These are phyloP conservation scores for Eristalis tenax DNA, from an alignment of 2,888 invertebrate species.

Conservation along the genomic window DNA sequence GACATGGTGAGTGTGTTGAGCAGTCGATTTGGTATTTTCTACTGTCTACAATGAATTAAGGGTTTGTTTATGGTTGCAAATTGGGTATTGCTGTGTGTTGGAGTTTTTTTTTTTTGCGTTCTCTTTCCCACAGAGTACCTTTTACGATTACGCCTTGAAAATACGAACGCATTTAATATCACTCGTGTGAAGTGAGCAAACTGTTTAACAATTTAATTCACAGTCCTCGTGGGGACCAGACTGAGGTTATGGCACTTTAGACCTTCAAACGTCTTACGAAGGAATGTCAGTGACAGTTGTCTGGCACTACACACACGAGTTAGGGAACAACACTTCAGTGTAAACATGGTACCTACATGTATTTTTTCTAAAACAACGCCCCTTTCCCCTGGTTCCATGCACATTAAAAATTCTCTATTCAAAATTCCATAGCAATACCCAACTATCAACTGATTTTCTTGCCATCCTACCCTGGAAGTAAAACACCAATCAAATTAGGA, in stretches of 20 bases:
- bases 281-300: too few species aligned
- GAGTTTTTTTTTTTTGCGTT: background rate
- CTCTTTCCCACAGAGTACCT: too few species aligned
- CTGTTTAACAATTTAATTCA: too few species aligned
- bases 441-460: conserved; percentile 2
- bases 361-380: too few species aligned
- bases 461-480: background rate
- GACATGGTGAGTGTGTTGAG: conserved; percentile 23
- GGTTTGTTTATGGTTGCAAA: background rate
- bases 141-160: too few species aligned
- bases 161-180: background rate
- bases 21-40: conserved; percentile 43
- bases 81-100: background rate
- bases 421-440: background rate
- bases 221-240: too few species aligned
- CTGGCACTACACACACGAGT: too few species aligned
- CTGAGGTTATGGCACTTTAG: too few species aligned
- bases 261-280: too few species aligned
- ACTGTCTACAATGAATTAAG: background rate
- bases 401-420: background rate
- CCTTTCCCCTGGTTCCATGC: background rate
- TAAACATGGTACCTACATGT: too few species aligned
- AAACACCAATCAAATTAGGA: conserved; percentile 25
- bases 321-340: too few species aligned
- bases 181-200: background rate